Evolutionary conservation across 2,888 invertebrate genomes (phyloP).

Genomic region (Cephalotes varians): DNA sequence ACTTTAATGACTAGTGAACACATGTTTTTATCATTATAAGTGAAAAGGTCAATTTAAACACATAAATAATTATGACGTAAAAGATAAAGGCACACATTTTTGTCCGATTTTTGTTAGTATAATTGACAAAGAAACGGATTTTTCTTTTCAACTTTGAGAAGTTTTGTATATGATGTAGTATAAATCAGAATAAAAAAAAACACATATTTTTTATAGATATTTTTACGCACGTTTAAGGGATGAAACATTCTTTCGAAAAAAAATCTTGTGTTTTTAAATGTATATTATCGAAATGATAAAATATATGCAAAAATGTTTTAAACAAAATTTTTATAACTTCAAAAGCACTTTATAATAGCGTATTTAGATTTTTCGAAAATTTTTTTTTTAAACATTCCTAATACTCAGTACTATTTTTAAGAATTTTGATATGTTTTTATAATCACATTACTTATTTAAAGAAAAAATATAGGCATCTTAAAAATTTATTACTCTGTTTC

Average conservation of each 20-base stretch:
- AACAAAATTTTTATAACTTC: neutral
- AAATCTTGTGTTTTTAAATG: neutral
- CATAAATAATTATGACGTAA: too few relatives aligned
- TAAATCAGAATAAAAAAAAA: too few relatives aligned
- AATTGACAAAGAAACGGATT: too few relatives aligned
- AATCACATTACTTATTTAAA: neutral
- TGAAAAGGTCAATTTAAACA: too few relatives aligned
- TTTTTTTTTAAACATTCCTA: neutral
- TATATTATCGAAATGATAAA: neutral
- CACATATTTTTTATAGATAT: too few relatives aligned
- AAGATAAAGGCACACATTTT: too few relatives aligned
- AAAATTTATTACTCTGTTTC: too few relatives aligned
- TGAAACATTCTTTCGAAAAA: neutral
- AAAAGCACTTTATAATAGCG: neutral
- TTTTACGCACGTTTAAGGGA: neutral
- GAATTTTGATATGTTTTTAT: neutral
- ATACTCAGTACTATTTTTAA: neutral
- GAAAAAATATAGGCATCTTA: too few relatives aligned
- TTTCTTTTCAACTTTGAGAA: too few relatives aligned
- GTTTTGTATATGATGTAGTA: too few relatives aligned
- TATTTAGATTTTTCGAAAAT: neutral
- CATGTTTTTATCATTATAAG: neutral
- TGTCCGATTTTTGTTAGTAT: too few relatives aligned
- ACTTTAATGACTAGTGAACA: neutral
- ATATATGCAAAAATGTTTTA: neutral